Conservation (phyloP, 2,888 invertebrate genomes). For the Ypsolopha sequella region DNA sequence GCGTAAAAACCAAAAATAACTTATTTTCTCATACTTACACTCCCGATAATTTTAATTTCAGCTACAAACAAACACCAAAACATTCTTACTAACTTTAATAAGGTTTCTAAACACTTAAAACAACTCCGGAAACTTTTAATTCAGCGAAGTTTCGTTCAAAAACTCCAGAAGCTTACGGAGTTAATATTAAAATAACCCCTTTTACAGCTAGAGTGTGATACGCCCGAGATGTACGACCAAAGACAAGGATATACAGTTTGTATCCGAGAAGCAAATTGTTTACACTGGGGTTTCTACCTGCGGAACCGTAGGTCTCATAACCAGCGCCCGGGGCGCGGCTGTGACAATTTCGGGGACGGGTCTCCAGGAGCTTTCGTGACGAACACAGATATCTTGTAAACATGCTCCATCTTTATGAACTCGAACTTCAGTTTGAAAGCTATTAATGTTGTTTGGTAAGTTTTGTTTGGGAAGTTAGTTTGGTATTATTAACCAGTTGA, state of each 20-base stretch:
- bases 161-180: neutral
- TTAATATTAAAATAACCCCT: no score
- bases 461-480: no score
- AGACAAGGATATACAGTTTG: constrained; percentile 1
- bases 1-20: no score
- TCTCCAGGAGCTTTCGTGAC: constrained; percentile 48
- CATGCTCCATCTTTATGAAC: constrained; percentile 33
- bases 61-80: no score
- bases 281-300: constrained; percentile 50
- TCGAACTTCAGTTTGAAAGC: neutral
- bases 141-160: neutral
- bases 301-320: constrained; percentile 52
- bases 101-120: neutral
- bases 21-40: no score
- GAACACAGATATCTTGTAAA: constrained; percentile 37
- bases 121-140: neutral
- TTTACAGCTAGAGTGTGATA: no score
- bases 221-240: neutral
- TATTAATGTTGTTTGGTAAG: neutral
- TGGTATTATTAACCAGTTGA: no score
- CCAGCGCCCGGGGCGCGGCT: constrained; percentile 37
- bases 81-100: no score
- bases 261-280: constrained; percentile 50
- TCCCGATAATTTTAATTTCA: no score
- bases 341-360: constrained; percentile 52